Evolutionary conservation across 2,113 vertebrate genomes (phyloP).

Genomic region (Nipponia nippon): DNA sequence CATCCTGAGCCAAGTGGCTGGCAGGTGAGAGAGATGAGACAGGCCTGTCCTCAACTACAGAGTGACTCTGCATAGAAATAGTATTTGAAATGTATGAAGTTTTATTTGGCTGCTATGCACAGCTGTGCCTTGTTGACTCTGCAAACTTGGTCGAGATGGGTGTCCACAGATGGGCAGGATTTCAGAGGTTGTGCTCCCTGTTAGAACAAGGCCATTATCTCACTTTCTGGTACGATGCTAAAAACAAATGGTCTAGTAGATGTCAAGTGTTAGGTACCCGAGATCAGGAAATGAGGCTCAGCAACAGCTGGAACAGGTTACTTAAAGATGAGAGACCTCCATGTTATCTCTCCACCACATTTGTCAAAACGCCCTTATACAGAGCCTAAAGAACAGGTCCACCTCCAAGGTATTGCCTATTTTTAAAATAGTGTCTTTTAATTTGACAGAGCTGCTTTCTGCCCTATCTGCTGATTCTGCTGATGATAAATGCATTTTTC

Average conservation of each 20-base stretch:
- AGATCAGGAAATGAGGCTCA: neutral
- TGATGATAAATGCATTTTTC: neutral
- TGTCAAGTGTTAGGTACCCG: neutral
- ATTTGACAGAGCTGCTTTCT: neutral
- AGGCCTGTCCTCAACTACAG: neutral
- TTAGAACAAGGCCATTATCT: neutral
- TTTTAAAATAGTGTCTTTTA: neutral
- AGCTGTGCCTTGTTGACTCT: fast-evolving
- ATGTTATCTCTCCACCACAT: neutral
- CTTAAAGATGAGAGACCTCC: neutral
- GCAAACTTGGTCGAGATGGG: neutral
- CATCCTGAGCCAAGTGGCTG: neutral
- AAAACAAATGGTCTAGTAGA: neutral
- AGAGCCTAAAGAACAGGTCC: neutral
- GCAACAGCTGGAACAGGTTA: neutral
- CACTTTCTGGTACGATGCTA: neutral
- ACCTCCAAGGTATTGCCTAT: neutral
- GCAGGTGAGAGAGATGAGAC: neutral
- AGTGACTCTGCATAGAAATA: neutral
- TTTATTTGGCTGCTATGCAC: neutral
- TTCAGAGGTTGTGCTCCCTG: neutral
- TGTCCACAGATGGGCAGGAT: neutral
- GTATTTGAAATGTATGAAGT: neutral
- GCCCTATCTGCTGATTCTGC: neutral
- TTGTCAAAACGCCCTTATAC: neutral